A percentile compares a stretch with the other conserved stretches of the same genome.
Evolutionary conservation across 2,888 invertebrate species (phyloP).

Genomic region (Dynastes tityus): DNA sequence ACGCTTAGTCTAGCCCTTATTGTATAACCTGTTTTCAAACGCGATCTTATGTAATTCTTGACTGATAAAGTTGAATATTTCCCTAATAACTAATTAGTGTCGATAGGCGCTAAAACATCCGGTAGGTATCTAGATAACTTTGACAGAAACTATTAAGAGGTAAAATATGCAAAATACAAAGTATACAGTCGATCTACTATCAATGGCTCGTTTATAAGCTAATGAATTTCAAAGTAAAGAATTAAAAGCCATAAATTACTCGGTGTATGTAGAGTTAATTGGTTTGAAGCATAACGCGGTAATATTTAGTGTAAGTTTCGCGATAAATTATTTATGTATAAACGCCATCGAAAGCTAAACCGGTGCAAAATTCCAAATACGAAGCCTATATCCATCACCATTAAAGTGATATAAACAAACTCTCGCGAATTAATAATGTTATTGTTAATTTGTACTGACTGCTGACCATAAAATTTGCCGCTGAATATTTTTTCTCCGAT

Average conservation of each 20-base stretch:
- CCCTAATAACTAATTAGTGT: slow-evolving; percentile 34
- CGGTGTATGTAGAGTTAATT: slow-evolving; percentile 25
- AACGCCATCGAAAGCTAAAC: neutral
- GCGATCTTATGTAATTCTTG: slow-evolving; percentile 23
- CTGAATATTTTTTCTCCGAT: neutral
- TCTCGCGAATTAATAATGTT: neutral
- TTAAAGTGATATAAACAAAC: slow-evolving; percentile 9
- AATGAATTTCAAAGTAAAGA: slow-evolving; percentile 39
- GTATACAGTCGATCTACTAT: slow-evolving; percentile 26
- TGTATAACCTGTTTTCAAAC: neutral
- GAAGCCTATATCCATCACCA: neutral
- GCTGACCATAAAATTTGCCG: neutral
- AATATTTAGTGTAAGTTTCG: slow-evolving; percentile 12
- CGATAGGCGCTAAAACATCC: slow-evolving; percentile 32
- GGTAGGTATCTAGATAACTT: slow-evolving; percentile 36
- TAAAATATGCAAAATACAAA: slow-evolving; percentile 37
- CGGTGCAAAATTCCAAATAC: neutral
- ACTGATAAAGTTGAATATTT: slow-evolving; percentile 21
- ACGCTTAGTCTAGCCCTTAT: neutral
- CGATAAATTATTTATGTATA: slow-evolving; percentile 10
- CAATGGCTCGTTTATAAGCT: slow-evolving; percentile 28
- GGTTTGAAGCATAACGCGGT: slow-evolving; percentile 14
- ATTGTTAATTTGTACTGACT: neutral
- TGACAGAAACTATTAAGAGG: slow-evolving; percentile 32
- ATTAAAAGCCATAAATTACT: slow-evolving; percentile 32